phyloP scores from a whole-genome alignment of 1,140 invertebrate genomes.

The Anoplolepis gracilipes region DNA sequence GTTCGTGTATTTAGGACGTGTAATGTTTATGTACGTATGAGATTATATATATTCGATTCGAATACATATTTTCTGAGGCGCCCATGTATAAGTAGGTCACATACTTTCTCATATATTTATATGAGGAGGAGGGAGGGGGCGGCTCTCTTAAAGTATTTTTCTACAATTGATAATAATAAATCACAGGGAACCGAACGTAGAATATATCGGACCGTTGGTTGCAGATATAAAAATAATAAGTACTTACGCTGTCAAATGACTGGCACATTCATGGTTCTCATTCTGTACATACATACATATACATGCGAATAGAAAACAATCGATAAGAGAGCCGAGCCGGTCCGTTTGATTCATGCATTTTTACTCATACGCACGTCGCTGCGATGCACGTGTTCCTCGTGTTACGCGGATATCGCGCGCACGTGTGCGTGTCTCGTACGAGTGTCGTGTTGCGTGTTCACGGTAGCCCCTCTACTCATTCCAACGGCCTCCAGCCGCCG shows the following conservation, averaged over 20 bases:
- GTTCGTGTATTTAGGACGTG: constrained; percentile 22
- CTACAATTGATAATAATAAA: constrained; percentile 31
- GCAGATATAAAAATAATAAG: background rate
- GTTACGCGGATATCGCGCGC: constrained; percentile 29
- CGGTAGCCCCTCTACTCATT: constrained; percentile 71
- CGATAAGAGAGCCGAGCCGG: background rate
- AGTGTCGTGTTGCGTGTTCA: constrained; percentile 60
- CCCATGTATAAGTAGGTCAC: constrained; percentile 34
- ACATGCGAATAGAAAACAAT: constrained; percentile 1
- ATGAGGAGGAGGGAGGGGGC: too few relatives aligned
- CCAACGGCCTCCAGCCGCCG: constrained; percentile 76
- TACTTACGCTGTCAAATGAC: background rate
- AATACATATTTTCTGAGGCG: background rate
- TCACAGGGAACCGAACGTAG: background rate
- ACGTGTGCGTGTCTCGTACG: constrained; percentile 10
- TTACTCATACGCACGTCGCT: constrained; percentile 1
- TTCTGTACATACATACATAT: too few relatives aligned
- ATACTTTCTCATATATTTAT: constrained; percentile 23
- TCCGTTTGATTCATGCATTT: constrained; percentile 25
- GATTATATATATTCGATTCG: constrained; percentile 2
- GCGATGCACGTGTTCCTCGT: constrained; percentile 36
- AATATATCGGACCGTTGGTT: background rate
- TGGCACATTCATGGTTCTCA: background rate
- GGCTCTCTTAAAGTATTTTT: background rate
- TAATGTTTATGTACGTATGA: background rate